Evolutionary conservation across 1,140 invertebrate species (phyloP), one percentile per base, ranked within the genome.

Genomic region (Drosophila nasuta): DNA sequence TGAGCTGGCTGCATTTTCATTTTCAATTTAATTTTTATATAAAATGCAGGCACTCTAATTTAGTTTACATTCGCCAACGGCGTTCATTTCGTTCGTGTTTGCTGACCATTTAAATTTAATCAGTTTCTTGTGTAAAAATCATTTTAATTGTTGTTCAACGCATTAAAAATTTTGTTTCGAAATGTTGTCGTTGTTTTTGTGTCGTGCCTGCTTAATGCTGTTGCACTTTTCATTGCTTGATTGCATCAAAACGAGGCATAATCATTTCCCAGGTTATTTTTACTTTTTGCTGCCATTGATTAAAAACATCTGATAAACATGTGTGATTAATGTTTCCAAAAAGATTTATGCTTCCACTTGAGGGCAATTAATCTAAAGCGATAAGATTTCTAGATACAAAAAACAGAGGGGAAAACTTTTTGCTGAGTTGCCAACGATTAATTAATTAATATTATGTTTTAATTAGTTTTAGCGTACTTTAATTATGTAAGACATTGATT

Each of bases 141-240:
- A 79, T 77, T 81, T 81, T 81, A 81, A 81, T 81, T 81, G 79
- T 75, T 81, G 79, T 79, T 79, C 67, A 81, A 81, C 72, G 71
- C 72, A 81, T 81, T 81, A 81, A 79, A 81, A 79, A 81, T 81
- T 81, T 81, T 79, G 79, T 79, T 81, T 49, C 6, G 33, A 52
- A 81, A 81, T 75, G 78, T 70, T 35, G n/a, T 33, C 45, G 54
- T 49, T 51, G 57, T n/a, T 8, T 33, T 48, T 54, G 52, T 60
- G 49, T 52, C 28, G n/a, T 62, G 72, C 41, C 15, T 43, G n/a
- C 15, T 13, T 75, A 64, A 64, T 64, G 46, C 49, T 66, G 59
- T 64, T 75, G 59, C 73, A 57, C 45, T 70, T 64, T 71, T 41
- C 30, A 17, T 43, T 46, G 54, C 41, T 48, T 30, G 74, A 72